Evolutionary conservation across 1,140 invertebrate genomes (phyloP).

Genomic region (Drosophila littoralis): DNA sequence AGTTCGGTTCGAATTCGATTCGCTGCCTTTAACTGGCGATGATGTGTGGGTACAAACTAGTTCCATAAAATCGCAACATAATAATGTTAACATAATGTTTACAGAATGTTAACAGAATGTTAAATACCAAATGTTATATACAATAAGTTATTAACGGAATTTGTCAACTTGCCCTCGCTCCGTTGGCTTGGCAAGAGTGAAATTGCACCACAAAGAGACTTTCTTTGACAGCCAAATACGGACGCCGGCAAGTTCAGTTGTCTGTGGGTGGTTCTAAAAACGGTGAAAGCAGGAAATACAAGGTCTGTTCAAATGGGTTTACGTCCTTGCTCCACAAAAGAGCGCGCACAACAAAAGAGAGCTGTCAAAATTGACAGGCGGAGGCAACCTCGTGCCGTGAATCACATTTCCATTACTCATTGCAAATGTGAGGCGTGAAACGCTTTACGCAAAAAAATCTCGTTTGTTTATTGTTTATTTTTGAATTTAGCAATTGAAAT

Average conservation of each 20-base stretch:
- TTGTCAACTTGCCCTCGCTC: too few species aligned
- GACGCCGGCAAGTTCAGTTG: slow-evolving; percentile 17
- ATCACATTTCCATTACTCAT: slow-evolving; percentile 73
- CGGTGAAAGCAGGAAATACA: slow-evolving; percentile 78
- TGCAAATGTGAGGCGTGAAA: slow-evolving; percentile 44
- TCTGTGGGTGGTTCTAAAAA: slow-evolving; percentile 47
- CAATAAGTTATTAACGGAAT: too few species aligned
- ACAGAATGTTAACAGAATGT: too few species aligned
- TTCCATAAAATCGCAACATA: too few species aligned
- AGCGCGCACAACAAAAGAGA: slow-evolving; percentile 57
- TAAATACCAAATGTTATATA: too few species aligned
- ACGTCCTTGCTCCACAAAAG: slow-evolving; percentile 77
- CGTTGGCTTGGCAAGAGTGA: slow-evolving; percentile 80
- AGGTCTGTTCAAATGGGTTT: slow-evolving; percentile 64
- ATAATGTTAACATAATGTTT: too few species aligned
- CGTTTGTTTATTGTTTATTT: slow-evolving; percentile 74
- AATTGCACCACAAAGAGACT: slow-evolving; percentile 36
- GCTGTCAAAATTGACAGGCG: slow-evolving; percentile 70
- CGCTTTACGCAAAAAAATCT: slow-evolving; percentile 57
- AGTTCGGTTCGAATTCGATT: too few species aligned
- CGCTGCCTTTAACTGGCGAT: too few species aligned
- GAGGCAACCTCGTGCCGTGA: slow-evolving; percentile 52
- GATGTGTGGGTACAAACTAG: too few species aligned
- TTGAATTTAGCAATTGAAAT: slow-evolving; percentile 67
- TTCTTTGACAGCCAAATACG: slow-evolving; percentile 53